phyloP scores from a whole-genome alignment of 2,888 invertebrate species.

The Torymus aiolomorphi region DNA sequence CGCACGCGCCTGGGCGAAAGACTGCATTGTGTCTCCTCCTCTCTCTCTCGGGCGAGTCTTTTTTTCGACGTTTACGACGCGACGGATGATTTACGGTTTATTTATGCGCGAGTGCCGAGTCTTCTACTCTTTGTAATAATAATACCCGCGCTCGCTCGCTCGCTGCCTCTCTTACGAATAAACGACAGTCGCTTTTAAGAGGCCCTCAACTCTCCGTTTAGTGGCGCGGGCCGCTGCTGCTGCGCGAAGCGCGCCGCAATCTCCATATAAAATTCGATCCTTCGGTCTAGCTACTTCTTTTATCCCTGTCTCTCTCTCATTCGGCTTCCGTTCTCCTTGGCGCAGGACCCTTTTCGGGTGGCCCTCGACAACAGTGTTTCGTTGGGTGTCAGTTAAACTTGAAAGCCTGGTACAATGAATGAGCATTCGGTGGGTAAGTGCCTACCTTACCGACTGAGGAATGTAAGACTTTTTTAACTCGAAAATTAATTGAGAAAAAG shows the following conservation, averaged over 20 bases:
- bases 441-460: too few relatives aligned
- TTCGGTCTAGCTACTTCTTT: slow-evolving; percentile 25
- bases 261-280: slow-evolving; percentile 69
- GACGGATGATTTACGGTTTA: background rate
- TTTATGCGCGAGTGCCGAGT: too few relatives aligned
- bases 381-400: too few relatives aligned
- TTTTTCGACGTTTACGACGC: slow-evolving; percentile 71
- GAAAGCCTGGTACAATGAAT: too few relatives aligned
- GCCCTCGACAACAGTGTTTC: background rate
- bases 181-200: slow-evolving; percentile 71
- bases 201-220: slow-evolving; percentile 68
- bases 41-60: slow-evolving; percentile 16
- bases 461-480: too few relatives aligned
- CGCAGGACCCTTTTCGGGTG: background rate
- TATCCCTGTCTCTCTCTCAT: slow-evolving; percentile 2
- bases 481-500: too few relatives aligned
- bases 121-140: slow-evolving; percentile 70
- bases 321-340: background rate
- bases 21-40: background rate
- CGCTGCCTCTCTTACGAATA: slow-evolving; percentile 71
- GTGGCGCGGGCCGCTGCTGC: slow-evolving; percentile 60
- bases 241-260: slow-evolving; percentile 61
- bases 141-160: slow-evolving; percentile 60
- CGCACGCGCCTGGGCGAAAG: too few relatives aligned
- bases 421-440: too few relatives aligned